Percentiles rank a stretch among this genome's conserved stretches.
Conservation (phyloP, 2,113 vertebrate genomes). For the Muscicapa adusta region DNA sequence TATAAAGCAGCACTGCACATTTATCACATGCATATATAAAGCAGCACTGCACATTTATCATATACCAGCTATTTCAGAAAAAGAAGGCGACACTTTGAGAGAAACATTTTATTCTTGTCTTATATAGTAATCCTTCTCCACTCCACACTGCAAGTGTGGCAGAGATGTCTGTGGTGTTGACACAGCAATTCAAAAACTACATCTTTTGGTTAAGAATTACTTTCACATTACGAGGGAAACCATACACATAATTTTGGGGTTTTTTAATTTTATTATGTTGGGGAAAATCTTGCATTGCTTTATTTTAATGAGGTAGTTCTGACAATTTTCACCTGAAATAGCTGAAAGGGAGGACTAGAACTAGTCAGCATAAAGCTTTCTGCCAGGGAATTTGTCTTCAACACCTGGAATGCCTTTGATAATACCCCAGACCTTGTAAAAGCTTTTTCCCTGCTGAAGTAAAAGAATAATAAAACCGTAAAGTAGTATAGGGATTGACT, state of each 20-base stretch:
- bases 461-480: background rate
- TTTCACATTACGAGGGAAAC: background rate
- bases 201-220: background rate
- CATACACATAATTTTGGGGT: background rate
- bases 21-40: background rate
- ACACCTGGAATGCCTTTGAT: background rate
- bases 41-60: background rate
- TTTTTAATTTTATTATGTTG: background rate
- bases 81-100: background rate
- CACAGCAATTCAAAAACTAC: background rate
- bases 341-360: background rate
- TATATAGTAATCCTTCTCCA: background rate
- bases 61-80: background rate
- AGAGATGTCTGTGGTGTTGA: background rate
- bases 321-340: background rate
- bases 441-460: background rate
- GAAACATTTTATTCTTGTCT: background rate
- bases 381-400: background rate
- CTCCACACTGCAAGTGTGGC: background rate
- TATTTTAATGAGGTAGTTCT: background rate
- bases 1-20: background rate
- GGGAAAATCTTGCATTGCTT: background rate
- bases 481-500: background rate
- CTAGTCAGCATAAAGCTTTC: background rate
- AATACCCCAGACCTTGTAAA: background rate